Evolutionary conservation across 1,140 invertebrate genomes (phyloP).

Genomic region (Grapholita molesta): DNA sequence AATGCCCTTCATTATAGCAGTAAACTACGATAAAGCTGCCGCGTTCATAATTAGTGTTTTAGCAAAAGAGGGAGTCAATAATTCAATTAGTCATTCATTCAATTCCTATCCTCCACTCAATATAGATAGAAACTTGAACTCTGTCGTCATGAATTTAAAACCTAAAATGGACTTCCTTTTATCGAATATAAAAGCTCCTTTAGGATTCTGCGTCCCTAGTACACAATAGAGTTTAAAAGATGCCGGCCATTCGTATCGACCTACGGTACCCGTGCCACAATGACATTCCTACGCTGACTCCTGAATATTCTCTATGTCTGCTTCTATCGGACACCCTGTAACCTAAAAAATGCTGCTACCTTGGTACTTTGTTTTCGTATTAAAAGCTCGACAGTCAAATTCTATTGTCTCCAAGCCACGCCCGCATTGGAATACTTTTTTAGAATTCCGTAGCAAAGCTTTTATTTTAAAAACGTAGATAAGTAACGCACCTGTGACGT

Average conservation of each 20-base stretch:
- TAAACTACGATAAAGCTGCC: no score
- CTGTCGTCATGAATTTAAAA: neutral
- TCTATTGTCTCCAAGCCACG: neutral
- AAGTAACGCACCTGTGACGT: no score
- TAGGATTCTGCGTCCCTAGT: neutral
- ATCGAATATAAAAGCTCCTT: neutral
- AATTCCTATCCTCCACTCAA: neutral
- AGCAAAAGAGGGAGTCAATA: neutral
- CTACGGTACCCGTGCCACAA: neutral
- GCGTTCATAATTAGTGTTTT: neutral
- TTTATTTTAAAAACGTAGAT: neutral
- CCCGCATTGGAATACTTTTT: neutral
- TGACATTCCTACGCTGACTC: neutral
- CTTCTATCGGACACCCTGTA: neutral
- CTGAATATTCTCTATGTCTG: neutral
- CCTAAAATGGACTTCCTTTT: neutral
- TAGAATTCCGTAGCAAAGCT: neutral
- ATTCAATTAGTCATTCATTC: neutral
- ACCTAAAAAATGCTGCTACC: neutral
- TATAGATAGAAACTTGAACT: neutral
- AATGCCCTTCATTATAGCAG: no score
- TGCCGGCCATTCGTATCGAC: slow-evolving; percentile 11
- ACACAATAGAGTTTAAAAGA: slow-evolving; percentile 12
- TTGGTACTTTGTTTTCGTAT: slow-evolving; percentile 6
- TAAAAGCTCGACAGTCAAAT: slow-evolving; percentile 5